A percentile compares a stretch with the other conserved stretches of the same genome.
phyloP scores from a whole-genome alignment of 2,888 invertebrate genomes.

The Drosophila kokeensis region DNA sequence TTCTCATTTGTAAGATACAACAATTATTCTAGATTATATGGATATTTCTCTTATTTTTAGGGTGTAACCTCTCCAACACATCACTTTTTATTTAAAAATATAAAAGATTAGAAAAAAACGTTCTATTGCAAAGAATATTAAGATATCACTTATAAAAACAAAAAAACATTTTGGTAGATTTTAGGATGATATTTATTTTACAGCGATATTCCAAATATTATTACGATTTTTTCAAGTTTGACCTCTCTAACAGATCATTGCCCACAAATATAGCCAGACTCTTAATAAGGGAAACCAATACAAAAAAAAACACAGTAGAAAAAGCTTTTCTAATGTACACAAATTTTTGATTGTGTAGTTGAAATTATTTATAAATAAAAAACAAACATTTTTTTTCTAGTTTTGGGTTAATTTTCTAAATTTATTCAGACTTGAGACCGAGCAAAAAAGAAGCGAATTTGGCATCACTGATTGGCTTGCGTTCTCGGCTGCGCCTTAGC shows the following conservation, averaged over 20 bases:
- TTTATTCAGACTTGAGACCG: neutral
- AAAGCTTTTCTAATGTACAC: neutral
- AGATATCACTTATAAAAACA: no score
- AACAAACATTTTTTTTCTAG: neutral
- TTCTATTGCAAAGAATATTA: neutral
- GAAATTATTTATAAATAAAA: neutral
- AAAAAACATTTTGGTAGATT: no score
- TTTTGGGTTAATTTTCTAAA: neutral
- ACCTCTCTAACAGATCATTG: no score
- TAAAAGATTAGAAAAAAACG: no score
- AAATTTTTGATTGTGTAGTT: neutral
- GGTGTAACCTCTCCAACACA: neutral
- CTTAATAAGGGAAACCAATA: no score
- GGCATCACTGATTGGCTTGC: slow-evolving; percentile 18
- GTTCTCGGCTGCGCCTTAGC: slow-evolving; percentile 31
- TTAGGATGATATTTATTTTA: no score
- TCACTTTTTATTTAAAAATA: neutral
- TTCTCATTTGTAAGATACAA: neutral
- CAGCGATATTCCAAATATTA: no score
- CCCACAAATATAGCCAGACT: no score
- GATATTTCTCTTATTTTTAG: neutral
- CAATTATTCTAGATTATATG: neutral
- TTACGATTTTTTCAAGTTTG: no score
- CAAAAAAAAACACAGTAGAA: neutral
- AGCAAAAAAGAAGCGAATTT: neutral